A percentile compares a stretch with the other conserved stretches of the same genome.
Evolutionary conservation across 2,888 invertebrate species (phyloP).

Genomic region (Dendrolimus pini): DNA sequence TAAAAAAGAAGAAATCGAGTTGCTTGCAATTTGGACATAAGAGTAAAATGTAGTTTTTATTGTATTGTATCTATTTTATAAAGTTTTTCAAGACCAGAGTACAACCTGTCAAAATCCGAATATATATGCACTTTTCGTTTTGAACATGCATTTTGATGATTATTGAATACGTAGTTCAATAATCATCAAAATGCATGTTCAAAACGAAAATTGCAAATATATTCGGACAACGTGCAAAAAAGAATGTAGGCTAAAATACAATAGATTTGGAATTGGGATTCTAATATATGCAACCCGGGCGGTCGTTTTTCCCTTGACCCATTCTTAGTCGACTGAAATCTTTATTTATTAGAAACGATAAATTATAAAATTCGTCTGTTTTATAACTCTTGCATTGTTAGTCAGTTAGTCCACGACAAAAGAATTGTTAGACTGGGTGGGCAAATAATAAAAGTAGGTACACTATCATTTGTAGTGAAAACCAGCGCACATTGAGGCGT

Average conservation of each 20-base stretch:
- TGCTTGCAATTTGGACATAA: too few relatives aligned
- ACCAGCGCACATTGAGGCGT: too few relatives aligned
- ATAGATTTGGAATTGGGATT: constrained; percentile 63
- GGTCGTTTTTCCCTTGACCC: constrained; percentile 64
- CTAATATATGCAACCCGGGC: constrained; percentile 65
- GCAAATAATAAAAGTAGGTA: background rate
- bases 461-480: background rate
- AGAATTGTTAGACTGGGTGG: background rate
- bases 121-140: constrained; percentile 61
- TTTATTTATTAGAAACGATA: constrained; percentile 74
- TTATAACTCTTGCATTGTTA: constrained; percentile 54
- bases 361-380: constrained; percentile 61
- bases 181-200: constrained; percentile 14
- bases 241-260: constrained; percentile 68
- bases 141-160: constrained; percentile 13
- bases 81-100: too few relatives aligned
- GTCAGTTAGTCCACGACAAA: constrained; percentile 13
- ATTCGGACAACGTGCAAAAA: constrained; percentile 67
- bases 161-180: constrained; percentile 5
- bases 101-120: constrained; percentile 18
- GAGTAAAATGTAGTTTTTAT: too few relatives aligned
- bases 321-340: constrained; percentile 61
- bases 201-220: constrained; percentile 58
- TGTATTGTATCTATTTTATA: too few relatives aligned
- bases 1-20: too few relatives aligned